Evolutionary conservation across 37 sponge, comb jelly and placozoan species (phyloP).

Genomic region (Bolinopsis microptera): DNA sequence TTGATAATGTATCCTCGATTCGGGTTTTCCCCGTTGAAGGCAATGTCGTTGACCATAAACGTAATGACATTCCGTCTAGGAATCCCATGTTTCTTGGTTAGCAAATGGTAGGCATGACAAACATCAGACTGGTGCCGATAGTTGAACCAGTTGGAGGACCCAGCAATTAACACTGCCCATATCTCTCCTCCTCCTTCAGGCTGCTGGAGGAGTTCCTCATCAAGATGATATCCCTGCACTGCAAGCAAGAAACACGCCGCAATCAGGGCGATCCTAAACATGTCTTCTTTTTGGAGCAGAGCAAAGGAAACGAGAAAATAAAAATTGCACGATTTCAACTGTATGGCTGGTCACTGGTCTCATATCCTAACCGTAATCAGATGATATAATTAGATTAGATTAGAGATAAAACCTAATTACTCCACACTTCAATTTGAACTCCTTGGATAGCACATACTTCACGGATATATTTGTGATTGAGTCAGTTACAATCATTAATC

Average conservation of each 20-base stretch:
- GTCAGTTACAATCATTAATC: too few species aligned
- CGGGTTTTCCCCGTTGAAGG: constrained; percentile 68
- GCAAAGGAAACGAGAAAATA: too few species aligned
- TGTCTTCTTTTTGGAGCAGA: neutral
- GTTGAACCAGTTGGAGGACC: constrained; percentile 71
- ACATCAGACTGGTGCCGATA: constrained; percentile 86
- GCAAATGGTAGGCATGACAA: constrained; percentile 79
- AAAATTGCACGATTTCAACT: too few species aligned
- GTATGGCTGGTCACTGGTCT: too few species aligned
- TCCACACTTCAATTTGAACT: too few species aligned
- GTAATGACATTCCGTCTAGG: constrained; percentile 73
- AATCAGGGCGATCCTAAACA: neutral
- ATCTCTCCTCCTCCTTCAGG: constrained; percentile 66
- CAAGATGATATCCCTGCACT: neutral
- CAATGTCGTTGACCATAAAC: constrained; percentile 83
- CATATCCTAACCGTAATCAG: too few species aligned
- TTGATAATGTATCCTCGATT: neutral
- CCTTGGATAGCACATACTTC: too few species aligned
- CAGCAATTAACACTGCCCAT: constrained; percentile 81
- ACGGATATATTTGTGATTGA: too few species aligned
- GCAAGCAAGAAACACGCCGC: neutral
- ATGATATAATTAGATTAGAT: too few species aligned
- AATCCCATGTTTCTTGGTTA: constrained; percentile 70
- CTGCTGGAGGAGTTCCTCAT: neutral
- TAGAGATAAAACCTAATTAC: too few species aligned